Conservation (phyloP, 2,888 invertebrate species). For the Alloscopus bannaensis region DNA sequence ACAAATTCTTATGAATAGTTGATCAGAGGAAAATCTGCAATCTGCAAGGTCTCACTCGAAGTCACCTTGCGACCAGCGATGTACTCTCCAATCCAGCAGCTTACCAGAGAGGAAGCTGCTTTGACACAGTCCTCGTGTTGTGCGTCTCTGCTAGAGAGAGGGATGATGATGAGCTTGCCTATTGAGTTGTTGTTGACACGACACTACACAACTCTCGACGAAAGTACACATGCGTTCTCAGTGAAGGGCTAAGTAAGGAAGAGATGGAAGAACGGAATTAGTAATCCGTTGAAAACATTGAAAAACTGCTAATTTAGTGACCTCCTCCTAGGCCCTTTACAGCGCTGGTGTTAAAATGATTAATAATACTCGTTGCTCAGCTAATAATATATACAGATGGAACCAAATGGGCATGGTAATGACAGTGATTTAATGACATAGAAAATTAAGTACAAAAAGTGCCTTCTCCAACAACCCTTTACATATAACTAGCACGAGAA, state of each 20-base stretch:
- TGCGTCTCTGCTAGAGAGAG: too few relatives aligned
- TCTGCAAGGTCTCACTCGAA: too few relatives aligned
- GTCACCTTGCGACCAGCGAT: neutral
- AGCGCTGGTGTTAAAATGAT: conserved; percentile 28
- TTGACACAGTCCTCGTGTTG: too few relatives aligned
- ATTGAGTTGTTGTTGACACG: conserved; percentile 3
- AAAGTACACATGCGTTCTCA: conserved; percentile 2
- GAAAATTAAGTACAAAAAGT: conserved; percentile 19
- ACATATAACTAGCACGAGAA: neutral
- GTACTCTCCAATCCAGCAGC: conserved; percentile 5
- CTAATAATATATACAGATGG: conserved; percentile 14
- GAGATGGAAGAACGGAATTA: too few relatives aligned
- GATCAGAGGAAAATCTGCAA: too few relatives aligned
- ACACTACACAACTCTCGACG: too few relatives aligned
- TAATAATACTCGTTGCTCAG: conserved; percentile 25
- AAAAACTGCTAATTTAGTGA: conserved; percentile 63
- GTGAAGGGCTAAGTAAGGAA: too few relatives aligned
- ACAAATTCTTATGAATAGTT: too few relatives aligned
- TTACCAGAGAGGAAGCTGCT: neutral
- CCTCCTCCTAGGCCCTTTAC: conserved; percentile 63
- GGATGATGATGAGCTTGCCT: too few relatives aligned
- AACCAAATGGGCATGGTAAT: conserved; percentile 32
- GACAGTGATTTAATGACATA: conserved; percentile 29
- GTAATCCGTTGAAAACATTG: conserved; percentile 54
- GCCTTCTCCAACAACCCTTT: neutral